These are phyloP conservation scores for Apaloderma vittatum DNA, from an alignment of 2,113 vertebrate genomes.

Conservation along the genomic window DNA sequence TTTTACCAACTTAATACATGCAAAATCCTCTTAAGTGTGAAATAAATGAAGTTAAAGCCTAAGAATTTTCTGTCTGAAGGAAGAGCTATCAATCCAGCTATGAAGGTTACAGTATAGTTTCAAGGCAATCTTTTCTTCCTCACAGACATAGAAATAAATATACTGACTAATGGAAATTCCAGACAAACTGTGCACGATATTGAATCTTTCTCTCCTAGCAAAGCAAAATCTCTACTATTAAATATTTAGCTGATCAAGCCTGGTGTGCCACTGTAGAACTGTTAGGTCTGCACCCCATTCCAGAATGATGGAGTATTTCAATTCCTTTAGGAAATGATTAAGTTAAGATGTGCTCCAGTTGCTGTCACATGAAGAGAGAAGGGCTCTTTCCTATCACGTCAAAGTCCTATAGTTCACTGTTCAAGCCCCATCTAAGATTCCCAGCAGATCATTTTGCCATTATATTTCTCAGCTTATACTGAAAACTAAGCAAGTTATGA, in stretches of 20 bases:
- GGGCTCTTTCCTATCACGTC: background rate
- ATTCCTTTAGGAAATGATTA: slow-evolving; percentile 51
- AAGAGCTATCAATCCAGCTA: background rate
- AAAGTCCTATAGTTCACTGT: slow-evolving; percentile 27
- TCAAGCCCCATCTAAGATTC: background rate
- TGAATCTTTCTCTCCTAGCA: background rate
- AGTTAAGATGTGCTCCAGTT: background rate
- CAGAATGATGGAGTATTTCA: background rate
- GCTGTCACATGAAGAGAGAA: background rate
- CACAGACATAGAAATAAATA: background rate
- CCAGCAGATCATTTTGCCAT: background rate
- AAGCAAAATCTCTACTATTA: background rate
- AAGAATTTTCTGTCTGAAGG: background rate
- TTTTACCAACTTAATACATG: background rate
- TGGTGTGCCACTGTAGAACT: background rate
- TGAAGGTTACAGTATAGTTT: background rate
- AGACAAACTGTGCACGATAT: background rate
- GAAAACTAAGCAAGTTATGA: background rate
- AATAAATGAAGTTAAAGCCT: background rate
- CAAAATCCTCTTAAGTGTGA: background rate
- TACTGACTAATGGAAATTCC: background rate
- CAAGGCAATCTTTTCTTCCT: background rate
- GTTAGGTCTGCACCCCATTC: background rate
- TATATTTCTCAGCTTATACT: background rate
- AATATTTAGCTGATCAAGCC: background rate